Conservation (phyloP, 92 coral and sea anemone species). For the Ricordea florida region DNA sequence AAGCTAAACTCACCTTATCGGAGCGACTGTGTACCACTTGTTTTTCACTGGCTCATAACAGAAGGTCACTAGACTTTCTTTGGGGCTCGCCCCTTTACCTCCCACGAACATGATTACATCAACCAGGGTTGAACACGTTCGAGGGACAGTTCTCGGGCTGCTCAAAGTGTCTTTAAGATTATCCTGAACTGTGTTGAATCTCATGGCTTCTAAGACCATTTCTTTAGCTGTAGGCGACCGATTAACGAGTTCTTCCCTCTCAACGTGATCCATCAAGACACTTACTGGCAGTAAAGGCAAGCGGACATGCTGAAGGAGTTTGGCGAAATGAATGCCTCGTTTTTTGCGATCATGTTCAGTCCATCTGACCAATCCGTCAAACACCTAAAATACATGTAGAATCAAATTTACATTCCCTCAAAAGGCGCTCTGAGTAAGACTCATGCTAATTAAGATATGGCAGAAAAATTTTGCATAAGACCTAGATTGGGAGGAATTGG, state of each 20-base stretch:
- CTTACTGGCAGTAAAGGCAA: constrained; percentile 52
- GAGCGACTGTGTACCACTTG: constrained; percentile 68
- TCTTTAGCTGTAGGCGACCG: constrained; percentile 87
- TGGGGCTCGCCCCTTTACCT: constrained; percentile 59
- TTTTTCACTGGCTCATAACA: constrained; percentile 71
- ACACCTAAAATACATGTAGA: too few relatives aligned
- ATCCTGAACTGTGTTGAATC: constrained; percentile 52
- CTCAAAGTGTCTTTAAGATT: constrained; percentile 22
- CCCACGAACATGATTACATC: constrained; percentile 84
- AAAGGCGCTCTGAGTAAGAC: too few relatives aligned
- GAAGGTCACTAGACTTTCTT: constrained; percentile 62
- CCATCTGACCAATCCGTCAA: constrained; percentile 79
- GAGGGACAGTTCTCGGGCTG: constrained; percentile 70
- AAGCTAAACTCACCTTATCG: constrained; percentile 70
- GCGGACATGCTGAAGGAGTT: constrained; percentile 76
- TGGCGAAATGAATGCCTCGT: constrained; percentile 84
- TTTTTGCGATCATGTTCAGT: constrained; percentile 65
- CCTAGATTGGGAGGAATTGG: too few relatives aligned
- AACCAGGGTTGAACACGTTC: constrained; percentile 67
- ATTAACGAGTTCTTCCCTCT: constrained; percentile 65
- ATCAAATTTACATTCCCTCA: too few relatives aligned
- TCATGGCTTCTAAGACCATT: constrained; percentile 76
- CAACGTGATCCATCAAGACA: constrained; percentile 57
- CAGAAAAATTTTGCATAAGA: too few relatives aligned
- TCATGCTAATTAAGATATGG: too few relatives aligned